Evolutionary conservation across 2,113 vertebrate genomes (phyloP).

Genomic region (Thomomys bottae): DNA sequence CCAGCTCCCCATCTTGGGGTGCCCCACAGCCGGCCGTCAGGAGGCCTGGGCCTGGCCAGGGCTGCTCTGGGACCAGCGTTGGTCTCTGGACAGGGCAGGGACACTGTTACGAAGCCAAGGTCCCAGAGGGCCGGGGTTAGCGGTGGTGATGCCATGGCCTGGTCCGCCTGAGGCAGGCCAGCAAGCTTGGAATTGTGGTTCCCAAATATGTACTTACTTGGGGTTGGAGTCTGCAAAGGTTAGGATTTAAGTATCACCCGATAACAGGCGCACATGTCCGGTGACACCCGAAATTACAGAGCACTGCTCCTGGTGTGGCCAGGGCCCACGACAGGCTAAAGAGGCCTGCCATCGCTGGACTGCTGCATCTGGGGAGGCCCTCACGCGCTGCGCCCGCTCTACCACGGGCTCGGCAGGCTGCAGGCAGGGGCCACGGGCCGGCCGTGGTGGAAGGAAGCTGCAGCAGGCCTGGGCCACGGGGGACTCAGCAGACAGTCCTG

Average conservation of each 20-base stretch:
- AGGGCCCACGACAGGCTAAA: neutral
- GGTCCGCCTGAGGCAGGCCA: neutral
- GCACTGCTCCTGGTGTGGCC: neutral
- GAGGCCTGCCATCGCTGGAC: too few relatives aligned
- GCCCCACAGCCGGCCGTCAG: neutral
- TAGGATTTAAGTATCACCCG: constrained; percentile 31
- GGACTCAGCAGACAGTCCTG: neutral
- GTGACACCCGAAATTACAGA: constrained; percentile 38
- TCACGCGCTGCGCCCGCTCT: too few relatives aligned
- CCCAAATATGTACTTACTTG: constrained; percentile 64
- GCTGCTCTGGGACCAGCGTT: neutral
- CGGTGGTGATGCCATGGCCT: neutral
- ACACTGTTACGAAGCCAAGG: neutral
- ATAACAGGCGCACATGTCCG: constrained; percentile 23
- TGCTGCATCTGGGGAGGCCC: too few relatives aligned
- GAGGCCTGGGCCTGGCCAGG: neutral
- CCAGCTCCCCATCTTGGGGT: neutral
- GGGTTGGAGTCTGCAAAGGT: constrained; percentile 60
- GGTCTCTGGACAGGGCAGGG: too few relatives aligned
- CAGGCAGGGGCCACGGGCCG: too few relatives aligned
- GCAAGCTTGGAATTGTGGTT: constrained; percentile 69
- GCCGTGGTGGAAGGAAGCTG: too few relatives aligned
- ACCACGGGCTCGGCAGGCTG: too few relatives aligned
- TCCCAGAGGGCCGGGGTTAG: neutral
- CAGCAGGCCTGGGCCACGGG: too few relatives aligned